phyloP scores from a whole-genome alignment of 2,113 vertebrate genomes.

The Saimiri boliviensis region DNA sequence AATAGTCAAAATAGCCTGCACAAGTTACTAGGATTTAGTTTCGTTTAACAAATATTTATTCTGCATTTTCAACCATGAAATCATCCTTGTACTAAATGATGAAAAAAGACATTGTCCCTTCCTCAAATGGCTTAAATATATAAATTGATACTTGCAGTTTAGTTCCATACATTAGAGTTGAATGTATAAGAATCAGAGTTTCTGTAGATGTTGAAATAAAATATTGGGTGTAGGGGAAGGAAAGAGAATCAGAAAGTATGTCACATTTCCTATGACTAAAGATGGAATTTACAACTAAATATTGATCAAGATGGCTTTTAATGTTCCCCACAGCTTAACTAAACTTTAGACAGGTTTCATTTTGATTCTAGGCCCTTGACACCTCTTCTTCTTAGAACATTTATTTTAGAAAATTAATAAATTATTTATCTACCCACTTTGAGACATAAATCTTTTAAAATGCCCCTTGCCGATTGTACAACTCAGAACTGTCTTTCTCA shows the following conservation, averaged over 20 bases:
- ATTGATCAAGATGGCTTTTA: background rate
- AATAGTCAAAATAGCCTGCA: background rate
- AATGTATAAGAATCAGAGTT: background rate
- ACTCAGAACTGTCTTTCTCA: background rate
- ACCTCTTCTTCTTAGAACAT: background rate
- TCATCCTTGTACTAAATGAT: background rate
- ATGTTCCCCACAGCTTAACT: background rate
- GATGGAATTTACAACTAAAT: background rate
- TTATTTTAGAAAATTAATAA: background rate
- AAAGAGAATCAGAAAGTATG: background rate
- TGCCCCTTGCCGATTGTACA: background rate
- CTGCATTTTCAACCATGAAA: background rate
- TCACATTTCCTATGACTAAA: background rate
- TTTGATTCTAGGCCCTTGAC: background rate
- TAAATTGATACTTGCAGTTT: background rate
- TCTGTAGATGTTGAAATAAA: background rate
- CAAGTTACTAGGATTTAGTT: background rate
- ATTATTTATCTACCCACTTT: background rate
- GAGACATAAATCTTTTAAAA: background rate
- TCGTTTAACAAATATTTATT: background rate
- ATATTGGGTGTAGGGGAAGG: background rate
- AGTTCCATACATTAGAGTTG: background rate
- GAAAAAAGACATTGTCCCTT: background rate
- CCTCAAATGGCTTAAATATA: background rate
- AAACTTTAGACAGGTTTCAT: background rate